Base-by-base conservation (phyloP, 2,113 vertebrate genomes). In the Leiothrix lutea region DNA sequence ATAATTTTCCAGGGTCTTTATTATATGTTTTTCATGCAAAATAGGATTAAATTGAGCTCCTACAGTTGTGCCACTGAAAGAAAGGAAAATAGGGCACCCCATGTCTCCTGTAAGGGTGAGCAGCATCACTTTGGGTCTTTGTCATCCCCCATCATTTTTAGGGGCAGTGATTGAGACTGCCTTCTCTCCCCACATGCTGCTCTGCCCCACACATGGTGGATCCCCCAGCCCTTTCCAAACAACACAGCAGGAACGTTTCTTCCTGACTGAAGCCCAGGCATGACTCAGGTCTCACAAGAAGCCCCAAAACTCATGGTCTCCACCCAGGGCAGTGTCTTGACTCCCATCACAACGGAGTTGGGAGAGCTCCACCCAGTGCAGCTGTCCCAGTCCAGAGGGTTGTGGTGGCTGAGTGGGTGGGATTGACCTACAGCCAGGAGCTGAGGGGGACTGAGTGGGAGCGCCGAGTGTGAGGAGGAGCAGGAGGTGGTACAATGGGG, bases 401-500 rank as follows among this genome's bases (percentile, higher is more conserved):
- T 65, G 23, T 40, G 72, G 14, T 8, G 83, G 38, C 29, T 4
- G 1, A 16, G 35, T 13, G n/a, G 8, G 9, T 72, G 26, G 67
- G 45, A 33, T 11, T 58, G 72, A 62, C 36, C 35, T 19, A 2
- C 12, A 40, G 11, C 13, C 7, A 6, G 62, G 62, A 33, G 31
- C 22, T 58, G 56, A 65, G 40, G 38, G 54, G 47, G 3, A 11
- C 38, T 22, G 23, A 19, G 23, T 22, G 64, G 48, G 62, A 66
- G 35, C 45, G 44, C 6, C 0, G 6, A 47, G n/a, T 0, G 0
- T 3, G 8, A 53, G 88, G 31, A 80, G 29, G 29, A 65, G 50
- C 0, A 2, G 72, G 7, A 14, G 35, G 53, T 17, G 35, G 38
- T 12, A 15, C 2, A 3, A 5, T 0, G 0, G 33, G 62, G 8